These are phyloP conservation scores for Pseudomyrmex pallidus DNA, from an alignment of 1,140 invertebrate genomes.

Conservation along the genomic window DNA sequence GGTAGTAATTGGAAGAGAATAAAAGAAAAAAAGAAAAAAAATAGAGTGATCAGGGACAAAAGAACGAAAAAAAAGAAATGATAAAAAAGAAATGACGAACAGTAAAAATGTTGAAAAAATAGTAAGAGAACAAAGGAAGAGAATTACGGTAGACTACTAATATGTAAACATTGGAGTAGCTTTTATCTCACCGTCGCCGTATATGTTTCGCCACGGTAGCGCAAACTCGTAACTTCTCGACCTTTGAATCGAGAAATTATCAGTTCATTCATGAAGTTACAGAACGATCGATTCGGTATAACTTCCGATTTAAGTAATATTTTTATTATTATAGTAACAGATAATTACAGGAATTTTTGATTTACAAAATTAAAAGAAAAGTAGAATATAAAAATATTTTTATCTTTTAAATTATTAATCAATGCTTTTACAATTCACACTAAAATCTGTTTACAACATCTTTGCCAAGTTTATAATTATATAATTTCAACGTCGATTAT, in stretches of 20 bases:
- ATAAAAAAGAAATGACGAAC: too few relatives aligned
- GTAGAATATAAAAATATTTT: too few relatives aligned
- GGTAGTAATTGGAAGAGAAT: conserved; percentile 26
- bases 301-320: neutral
- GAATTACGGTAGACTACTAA: conserved; percentile 75
- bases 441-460: neutral
- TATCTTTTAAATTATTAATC: conserved; percentile 22
- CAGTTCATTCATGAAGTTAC: conserved; percentile 71
- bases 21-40: neutral
- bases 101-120: conserved; percentile 38
- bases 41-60: neutral
- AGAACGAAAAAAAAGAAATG: conserved; percentile 42
- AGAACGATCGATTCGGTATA: conserved; percentile 33
- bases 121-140: conserved; percentile 14
- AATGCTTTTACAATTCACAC: neutral
- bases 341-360: conserved; percentile 7
- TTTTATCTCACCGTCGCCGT: conserved; percentile 74
- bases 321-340: neutral
- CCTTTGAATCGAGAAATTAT: conserved; percentile 39
- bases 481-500: neutral
- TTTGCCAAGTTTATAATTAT: neutral
- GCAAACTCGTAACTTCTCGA: conserved; percentile 48
- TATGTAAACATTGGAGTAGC: conserved; percentile 78
- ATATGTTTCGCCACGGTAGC: conserved; percentile 15
- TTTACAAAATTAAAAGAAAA: neutral